These are phyloP conservation scores for Argya squamiceps DNA, from an alignment of 2,797 vertebrate species.

Conservation along the genomic window DNA sequence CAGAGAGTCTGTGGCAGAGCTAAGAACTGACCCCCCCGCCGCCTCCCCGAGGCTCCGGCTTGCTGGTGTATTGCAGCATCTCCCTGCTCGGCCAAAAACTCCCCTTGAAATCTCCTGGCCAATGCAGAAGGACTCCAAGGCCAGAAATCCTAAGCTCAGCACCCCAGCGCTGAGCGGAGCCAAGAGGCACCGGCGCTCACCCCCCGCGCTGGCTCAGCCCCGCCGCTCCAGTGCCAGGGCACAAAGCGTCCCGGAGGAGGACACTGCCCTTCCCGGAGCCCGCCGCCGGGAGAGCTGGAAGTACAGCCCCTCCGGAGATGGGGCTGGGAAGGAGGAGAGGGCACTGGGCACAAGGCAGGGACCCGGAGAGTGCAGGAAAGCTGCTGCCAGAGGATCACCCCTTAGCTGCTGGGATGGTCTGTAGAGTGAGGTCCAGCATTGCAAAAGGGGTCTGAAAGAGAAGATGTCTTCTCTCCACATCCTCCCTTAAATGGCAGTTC, in stretches of 20 bases:
- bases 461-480: not conserved
- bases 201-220: not conserved
- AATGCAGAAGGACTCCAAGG: not conserved
- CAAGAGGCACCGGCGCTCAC: not conserved
- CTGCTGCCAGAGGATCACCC: not conserved
- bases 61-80: not conserved
- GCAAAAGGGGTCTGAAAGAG: not conserved
- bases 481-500: conserved; percentile 39
- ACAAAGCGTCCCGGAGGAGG: not conserved
- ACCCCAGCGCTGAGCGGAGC: not conserved
- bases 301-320: not conserved
- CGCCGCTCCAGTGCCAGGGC: not conserved
- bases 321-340: not conserved
- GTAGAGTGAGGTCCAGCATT: fast-evolving
- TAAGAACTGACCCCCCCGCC: not conserved
- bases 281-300: not conserved
- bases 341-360: not conserved
- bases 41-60: not conserved
- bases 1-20: not conserved
- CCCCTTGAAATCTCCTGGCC: not conserved
- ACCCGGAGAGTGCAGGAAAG: fast-evolving
- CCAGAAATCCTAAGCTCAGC: not conserved
- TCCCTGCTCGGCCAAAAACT: not conserved
- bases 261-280: not conserved
- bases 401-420: not conserved